These are phyloP conservation scores for Hipposideros armiger DNA, from an alignment of 2,113 vertebrate species.

Conservation along the genomic window DNA sequence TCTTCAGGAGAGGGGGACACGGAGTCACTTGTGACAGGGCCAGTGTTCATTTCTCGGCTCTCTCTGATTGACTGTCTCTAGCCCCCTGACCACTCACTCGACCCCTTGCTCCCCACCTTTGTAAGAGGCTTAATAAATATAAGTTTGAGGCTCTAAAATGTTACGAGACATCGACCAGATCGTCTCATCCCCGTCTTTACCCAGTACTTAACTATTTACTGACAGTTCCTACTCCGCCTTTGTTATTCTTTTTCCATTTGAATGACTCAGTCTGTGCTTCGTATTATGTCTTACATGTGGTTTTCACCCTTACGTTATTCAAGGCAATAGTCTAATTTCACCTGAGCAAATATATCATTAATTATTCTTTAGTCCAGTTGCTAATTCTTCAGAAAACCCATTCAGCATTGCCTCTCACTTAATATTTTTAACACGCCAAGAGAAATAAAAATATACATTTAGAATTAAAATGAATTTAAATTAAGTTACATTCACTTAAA, in stretches of 20 bases:
- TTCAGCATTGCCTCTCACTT: neutral
- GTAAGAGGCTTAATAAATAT: neutral
- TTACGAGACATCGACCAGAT: neutral
- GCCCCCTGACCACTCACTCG: neutral
- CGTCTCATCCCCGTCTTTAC: neutral
- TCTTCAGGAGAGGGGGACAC: neutral
- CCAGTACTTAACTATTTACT: neutral
- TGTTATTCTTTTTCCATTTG: neutral
- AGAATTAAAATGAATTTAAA: neutral
- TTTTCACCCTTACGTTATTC: neutral
- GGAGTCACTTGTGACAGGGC: neutral
- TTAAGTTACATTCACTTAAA: slow-evolving; percentile 45
- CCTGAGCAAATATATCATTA: neutral
- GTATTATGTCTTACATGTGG: neutral
- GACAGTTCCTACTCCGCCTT: neutral
- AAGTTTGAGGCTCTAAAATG: neutral
- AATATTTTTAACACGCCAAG: neutral
- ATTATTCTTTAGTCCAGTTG: neutral
- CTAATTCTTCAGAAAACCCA: neutral
- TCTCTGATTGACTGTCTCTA: neutral
- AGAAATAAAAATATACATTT: neutral
- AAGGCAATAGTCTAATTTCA: neutral
- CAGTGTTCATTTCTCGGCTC: neutral
- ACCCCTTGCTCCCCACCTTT: neutral
- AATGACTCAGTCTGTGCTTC: neutral